phyloP scores from a whole-genome alignment of 1,140 invertebrate species.

The Habropoda laboriosa region DNA sequence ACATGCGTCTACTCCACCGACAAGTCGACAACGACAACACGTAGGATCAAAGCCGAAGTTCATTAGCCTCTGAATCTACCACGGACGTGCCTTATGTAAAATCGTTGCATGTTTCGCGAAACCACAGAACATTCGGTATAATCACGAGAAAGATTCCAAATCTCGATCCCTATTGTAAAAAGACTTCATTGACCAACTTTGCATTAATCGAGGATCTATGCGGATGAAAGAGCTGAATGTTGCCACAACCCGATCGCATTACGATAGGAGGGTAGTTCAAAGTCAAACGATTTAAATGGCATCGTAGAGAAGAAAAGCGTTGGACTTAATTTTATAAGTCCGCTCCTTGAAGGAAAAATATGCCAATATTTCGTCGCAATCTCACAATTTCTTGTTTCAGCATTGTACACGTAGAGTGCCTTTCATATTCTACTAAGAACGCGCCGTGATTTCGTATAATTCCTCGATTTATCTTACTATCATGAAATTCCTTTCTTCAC shows the following conservation, averaged over 20 bases:
- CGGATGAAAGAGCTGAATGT: background rate
- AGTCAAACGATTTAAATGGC: too few relatives aligned
- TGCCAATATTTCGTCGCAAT: background rate
- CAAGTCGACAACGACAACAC: constrained; percentile 58
- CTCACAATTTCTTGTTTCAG: too few relatives aligned
- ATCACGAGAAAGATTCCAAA: background rate
- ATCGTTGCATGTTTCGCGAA: constrained; percentile 40
- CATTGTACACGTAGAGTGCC: too few relatives aligned
- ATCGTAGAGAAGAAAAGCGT: too few relatives aligned
- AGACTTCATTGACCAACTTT: constrained; percentile 12
- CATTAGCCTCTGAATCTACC: constrained; percentile 10
- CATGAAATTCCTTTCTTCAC: constrained; percentile 9
- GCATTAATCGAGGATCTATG: constrained; percentile 22
- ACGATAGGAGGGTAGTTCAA: too few relatives aligned
- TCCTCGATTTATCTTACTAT: constrained; percentile 38
- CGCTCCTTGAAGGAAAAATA: too few relatives aligned
- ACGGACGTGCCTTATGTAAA: constrained; percentile 21
- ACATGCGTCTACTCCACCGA: constrained; percentile 70
- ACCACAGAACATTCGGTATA: constrained; percentile 2
- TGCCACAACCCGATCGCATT: too few relatives aligned
- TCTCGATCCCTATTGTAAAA: constrained; percentile 23
- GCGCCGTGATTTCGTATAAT: constrained; percentile 29
- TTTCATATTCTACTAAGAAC: too few relatives aligned
- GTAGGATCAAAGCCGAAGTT: constrained; percentile 4
- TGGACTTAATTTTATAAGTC: too few relatives aligned